Evolutionary conservation across 2,888 invertebrate genomes (phyloP).

Genomic region (Choristoneura rosaceana): DNA sequence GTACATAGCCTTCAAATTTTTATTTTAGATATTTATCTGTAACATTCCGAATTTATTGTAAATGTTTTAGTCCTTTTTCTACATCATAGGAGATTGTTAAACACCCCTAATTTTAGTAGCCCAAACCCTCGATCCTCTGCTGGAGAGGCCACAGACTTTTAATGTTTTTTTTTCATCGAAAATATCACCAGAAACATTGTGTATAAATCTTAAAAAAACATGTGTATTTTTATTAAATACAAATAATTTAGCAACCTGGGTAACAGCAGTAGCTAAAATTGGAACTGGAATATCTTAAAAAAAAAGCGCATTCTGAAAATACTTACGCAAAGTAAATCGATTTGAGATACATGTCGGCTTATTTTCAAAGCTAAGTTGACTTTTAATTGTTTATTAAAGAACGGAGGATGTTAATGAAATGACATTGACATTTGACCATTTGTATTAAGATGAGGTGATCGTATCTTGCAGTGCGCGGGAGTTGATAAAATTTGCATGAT

Average conservation of each 20-base stretch:
- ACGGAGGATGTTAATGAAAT: background rate
- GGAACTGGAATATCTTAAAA: background rate
- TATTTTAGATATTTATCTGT: no score
- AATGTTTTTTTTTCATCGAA: no score
- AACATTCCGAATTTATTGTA: no score
- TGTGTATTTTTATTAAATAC: no score
- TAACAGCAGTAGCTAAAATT: background rate
- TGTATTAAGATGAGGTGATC: background rate
- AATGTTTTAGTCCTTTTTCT: no score
- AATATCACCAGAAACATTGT: no score
- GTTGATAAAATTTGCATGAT: background rate
- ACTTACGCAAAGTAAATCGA: background rate
- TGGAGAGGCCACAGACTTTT: no score
- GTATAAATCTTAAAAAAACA: no score
- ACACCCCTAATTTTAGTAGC: no score
- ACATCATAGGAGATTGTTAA: no score
- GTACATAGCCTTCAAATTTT: no score
- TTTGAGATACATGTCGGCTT: background rate
- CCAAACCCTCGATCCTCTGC: no score
- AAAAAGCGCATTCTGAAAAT: background rate
- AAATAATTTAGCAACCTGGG: background rate
- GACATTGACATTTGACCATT: background rate
- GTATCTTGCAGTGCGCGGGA: conserved; percentile 1
- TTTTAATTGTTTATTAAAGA: conserved; percentile 2
- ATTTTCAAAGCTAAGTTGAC: background rate